Percentiles rank a stretch among this genome's conserved stretches.
Conservation (phyloP, 1,140 invertebrate genomes). For the Zaprionus ghesquierei region DNA sequence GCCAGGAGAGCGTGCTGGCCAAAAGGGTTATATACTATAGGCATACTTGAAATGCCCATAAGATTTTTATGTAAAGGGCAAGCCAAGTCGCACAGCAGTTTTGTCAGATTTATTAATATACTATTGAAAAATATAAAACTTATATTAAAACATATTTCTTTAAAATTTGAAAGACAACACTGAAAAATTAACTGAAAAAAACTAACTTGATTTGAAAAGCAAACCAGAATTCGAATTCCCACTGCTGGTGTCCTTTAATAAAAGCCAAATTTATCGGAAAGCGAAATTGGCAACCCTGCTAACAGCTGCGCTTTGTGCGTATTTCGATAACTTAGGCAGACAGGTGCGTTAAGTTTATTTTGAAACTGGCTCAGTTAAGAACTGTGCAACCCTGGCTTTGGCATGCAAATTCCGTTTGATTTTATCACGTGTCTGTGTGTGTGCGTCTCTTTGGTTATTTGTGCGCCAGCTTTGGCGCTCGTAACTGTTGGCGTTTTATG, state of each 20-base stretch:
- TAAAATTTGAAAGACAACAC: too few species aligned
- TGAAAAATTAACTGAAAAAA: too few species aligned
- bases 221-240: too few species aligned
- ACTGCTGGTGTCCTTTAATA: too few species aligned
- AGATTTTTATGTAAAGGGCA: constrained; percentile 3
- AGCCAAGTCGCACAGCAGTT: neutral
- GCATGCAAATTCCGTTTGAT: neutral
- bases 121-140: too few species aligned
- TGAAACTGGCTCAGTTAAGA: constrained; percentile 3
- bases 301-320: too few species aligned
- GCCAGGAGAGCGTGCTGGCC: constrained; percentile 10
- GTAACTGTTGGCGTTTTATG: constrained; percentile 39
- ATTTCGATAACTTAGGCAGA: too few species aligned
- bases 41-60: constrained; percentile 30
- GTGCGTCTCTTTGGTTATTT: neutral
- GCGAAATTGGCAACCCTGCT: too few species aligned
- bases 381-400: constrained; percentile 19
- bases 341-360: too few species aligned
- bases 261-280: too few species aligned
- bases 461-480: constrained; percentile 4
- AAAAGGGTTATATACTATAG: constrained; percentile 23
- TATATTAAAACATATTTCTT: too few species aligned
- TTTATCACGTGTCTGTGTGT: neutral
- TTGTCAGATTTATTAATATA: neutral
- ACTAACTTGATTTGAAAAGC: too few species aligned